Conservation (phyloP, 2,888 invertebrate genomes). For the Hirtodrosophila trivittata region DNA sequence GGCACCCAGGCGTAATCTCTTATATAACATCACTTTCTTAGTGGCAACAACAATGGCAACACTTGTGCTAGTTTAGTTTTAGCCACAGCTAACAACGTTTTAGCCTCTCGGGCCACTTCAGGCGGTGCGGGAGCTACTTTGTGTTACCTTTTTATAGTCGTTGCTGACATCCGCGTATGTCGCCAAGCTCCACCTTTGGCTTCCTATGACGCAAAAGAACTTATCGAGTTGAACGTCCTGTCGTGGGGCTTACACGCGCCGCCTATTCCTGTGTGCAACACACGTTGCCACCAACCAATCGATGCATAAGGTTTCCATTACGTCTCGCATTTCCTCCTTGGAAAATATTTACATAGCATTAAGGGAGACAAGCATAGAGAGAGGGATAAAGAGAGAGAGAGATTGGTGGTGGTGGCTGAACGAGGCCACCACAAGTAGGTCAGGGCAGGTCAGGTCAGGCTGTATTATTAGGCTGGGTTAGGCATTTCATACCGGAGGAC, state of each 20-base stretch:
- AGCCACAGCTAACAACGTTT: slow-evolving; percentile 18
- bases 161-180: slow-evolving; percentile 20
- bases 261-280: too few species aligned
- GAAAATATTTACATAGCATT: slow-evolving; percentile 39
- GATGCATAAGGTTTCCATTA: slow-evolving; percentile 64
- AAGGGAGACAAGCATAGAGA: background rate
- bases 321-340: slow-evolving; percentile 39
- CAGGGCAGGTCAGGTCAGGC: slow-evolving; percentile 51
- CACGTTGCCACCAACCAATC: slow-evolving; percentile 52
- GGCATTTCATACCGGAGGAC: slow-evolving; percentile 9
- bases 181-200: slow-evolving; percentile 4
- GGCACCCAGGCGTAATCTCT: slow-evolving; percentile 22
- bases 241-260: slow-evolving; percentile 25
- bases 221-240: slow-evolving; percentile 65
- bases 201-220: slow-evolving; percentile 32
- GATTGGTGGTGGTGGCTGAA: background rate
- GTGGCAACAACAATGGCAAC: slow-evolving; percentile 21
- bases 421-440: slow-evolving; percentile 64
- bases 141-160: slow-evolving; percentile 19
- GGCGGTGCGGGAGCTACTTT: too few species aligned
- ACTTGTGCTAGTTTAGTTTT: slow-evolving; percentile 51
- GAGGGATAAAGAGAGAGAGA: background rate
- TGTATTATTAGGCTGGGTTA: slow-evolving; percentile 5
- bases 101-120: slow-evolving; percentile 8
- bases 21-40: slow-evolving; percentile 46